Percentiles rank a stretch among this genome's conserved stretches.
Evolutionary conservation across 2,888 invertebrate genomes (phyloP).

Genomic region (Automeris io): DNA sequence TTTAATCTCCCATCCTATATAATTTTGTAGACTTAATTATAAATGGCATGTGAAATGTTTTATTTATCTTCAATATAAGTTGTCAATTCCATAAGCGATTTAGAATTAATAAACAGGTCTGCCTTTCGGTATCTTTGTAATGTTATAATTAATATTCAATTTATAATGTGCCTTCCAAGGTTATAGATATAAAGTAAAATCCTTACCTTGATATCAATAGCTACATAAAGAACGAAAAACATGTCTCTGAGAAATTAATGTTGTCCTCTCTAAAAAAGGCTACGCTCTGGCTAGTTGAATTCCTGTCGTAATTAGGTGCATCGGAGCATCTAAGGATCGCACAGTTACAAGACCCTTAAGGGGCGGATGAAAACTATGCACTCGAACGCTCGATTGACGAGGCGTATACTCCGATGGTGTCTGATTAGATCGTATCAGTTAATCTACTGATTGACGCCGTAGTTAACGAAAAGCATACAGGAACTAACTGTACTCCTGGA

Average conservation of each 20-base stretch:
- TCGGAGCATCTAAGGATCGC: constrained; percentile 25
- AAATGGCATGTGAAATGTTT: too few relatives aligned
- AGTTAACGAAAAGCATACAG: background rate
- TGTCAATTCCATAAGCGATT: too few relatives aligned
- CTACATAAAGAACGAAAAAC: constrained; percentile 16
- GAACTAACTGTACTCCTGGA: too few relatives aligned
- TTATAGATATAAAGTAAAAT: background rate
- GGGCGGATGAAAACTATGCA: constrained; percentile 16
- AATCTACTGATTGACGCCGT: background rate
- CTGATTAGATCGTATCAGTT: constrained; percentile 8
- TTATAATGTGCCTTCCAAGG: too few relatives aligned
- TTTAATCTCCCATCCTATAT: too few relatives aligned
- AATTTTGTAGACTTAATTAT: too few relatives aligned
- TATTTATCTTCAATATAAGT: too few relatives aligned
- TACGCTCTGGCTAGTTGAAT: constrained; percentile 38
- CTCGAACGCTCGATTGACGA: constrained; percentile 16
- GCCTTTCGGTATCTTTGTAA: too few relatives aligned
- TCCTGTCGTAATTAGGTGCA: constrained; percentile 43
- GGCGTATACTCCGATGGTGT: constrained; percentile 9
- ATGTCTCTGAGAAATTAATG: constrained; percentile 16
- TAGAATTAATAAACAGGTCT: too few relatives aligned
- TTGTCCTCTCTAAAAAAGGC: constrained; percentile 23
- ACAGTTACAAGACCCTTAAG: constrained; percentile 30
- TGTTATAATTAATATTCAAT: background rate
- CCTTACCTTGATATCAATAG: constrained; percentile 1